Evolutionary conservation across 1,140 invertebrate species (phyloP), one percentile per base, ranked within the genome.

Genomic region (Anadara kagoshimensis): DNA sequence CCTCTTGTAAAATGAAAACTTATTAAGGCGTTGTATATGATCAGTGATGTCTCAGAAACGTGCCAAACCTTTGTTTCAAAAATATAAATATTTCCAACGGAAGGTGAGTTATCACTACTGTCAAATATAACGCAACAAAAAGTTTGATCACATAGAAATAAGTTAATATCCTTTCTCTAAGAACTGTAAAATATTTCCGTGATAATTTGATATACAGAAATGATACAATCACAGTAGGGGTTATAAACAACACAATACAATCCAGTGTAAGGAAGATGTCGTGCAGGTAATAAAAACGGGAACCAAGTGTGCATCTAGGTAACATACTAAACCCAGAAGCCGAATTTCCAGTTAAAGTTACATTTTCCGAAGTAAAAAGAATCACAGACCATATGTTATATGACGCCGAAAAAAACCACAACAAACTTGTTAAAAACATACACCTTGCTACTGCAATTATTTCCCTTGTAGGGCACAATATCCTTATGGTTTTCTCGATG

Each of bases 381-480:
- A 84, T 78, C 11, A 84, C 76, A 53, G 79, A 77, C 83, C 83
- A 84, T 44, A 84, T 84, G 67, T 83, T 84, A 65, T 80, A 84
- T n/a, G 83, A 75, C 3, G 83, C 76, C 5, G 80, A 69, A 65
- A 83, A 84, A 66, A 84, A 84, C 83, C 83, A 84, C 16, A 76
- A 73, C 14, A 84, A 68, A 53, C 80, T 81, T 11, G 78, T 78
- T 43, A 78, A 82, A 65, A 84, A 84, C 69, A 84, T 74, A 59
- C 83, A 84, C n/a, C 81, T 72, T 5, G 80, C 82, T 7, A 79
- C 70, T 0, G 80, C 77, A 12, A 81, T 64, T 29, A 79, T 75
- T 26, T 79, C 74, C 41, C 68, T 71, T 29, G 75, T 77, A 1
- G 76, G 76, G 24, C 74, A 78, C 14, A 82, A 61, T n/a, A 78